Conservation (phyloP, 1,140 invertebrate genomes). For the Agrypnia vestita region DNA sequence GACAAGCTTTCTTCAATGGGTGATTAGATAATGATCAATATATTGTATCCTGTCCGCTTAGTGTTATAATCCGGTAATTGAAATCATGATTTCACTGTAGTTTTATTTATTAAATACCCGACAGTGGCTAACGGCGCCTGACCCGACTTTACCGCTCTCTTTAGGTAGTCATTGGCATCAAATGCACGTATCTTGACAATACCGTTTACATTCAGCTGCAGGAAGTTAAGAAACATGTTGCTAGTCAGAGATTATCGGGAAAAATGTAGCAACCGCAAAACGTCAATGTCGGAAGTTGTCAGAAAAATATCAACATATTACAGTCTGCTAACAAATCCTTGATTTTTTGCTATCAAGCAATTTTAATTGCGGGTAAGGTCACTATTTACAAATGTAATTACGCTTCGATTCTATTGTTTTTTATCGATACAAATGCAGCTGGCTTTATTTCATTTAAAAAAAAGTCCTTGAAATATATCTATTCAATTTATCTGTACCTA, state of each 20-base stretch:
- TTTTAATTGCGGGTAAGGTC: constrained; percentile 22
- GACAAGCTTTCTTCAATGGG: too few relatives aligned
- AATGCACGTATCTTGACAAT: constrained; percentile 8
- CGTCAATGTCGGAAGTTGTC: constrained; percentile 20
- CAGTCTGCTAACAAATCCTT: not conserved
- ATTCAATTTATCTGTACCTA: too few relatives aligned
- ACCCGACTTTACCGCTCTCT: too few relatives aligned
- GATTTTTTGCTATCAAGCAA: not conserved
- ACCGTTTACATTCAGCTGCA: constrained; percentile 8
- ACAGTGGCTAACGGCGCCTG: not conserved
- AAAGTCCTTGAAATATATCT: too few relatives aligned
- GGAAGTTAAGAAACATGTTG: not conserved
- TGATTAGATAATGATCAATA: too few relatives aligned
- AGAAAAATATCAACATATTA: not conserved
- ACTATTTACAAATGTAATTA: constrained; percentile 6
- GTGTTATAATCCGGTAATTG: too few relatives aligned
- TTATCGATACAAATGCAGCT: not conserved
- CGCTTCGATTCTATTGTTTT: constrained; percentile 3
- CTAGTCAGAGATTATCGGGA: not conserved
- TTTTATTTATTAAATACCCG: not conserved
- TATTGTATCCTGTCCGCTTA: too few relatives aligned
- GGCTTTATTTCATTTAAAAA: too few relatives aligned
- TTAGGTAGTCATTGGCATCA: not conserved
- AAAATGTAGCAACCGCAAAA: not conserved
- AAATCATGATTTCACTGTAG: too few relatives aligned